Percentiles rank a stretch among this genome's conserved stretches.
Conservation (phyloP, 2,113 vertebrate species). For the Urocitellus parryii region DNA sequence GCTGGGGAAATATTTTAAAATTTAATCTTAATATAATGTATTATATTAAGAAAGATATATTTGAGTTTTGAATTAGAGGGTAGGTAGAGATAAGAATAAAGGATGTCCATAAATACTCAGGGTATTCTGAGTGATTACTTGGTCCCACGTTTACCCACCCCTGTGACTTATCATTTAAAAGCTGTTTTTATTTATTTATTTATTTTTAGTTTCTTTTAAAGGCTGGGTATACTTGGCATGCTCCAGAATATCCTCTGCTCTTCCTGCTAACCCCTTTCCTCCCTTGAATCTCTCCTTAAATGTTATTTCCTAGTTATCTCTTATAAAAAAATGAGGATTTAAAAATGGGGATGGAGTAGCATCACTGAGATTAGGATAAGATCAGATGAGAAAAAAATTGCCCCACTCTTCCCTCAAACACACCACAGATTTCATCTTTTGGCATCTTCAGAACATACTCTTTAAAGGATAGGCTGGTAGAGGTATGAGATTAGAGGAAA, state of each 20-base stretch:
- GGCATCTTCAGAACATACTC: background rate
- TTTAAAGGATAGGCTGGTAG: background rate
- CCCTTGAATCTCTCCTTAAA: background rate
- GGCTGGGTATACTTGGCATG: background rate
- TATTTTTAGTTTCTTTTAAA: constrained; percentile 4
- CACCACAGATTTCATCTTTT: background rate
- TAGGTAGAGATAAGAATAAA: background rate
- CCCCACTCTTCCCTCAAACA: background rate
- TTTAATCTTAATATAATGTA: background rate
- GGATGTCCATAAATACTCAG: background rate
- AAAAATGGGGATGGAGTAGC: background rate
- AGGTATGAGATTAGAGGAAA: background rate
- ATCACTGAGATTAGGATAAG: background rate
- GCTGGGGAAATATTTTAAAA: background rate
- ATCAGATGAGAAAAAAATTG: background rate
- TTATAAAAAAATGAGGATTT: background rate
- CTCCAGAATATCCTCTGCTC: background rate
- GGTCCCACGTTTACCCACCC: background rate
- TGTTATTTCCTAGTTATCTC: background rate
- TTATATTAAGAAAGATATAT: background rate
- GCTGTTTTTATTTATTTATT: background rate
- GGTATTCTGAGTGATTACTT: background rate
- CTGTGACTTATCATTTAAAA: background rate
- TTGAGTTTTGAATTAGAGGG: background rate
- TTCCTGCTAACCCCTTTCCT: background rate